A percentile compares a stretch with the other conserved stretches of the same genome.
phyloP scores from a whole-genome alignment of 2,888 invertebrate species.

The Yponomeuta cagnagella region DNA sequence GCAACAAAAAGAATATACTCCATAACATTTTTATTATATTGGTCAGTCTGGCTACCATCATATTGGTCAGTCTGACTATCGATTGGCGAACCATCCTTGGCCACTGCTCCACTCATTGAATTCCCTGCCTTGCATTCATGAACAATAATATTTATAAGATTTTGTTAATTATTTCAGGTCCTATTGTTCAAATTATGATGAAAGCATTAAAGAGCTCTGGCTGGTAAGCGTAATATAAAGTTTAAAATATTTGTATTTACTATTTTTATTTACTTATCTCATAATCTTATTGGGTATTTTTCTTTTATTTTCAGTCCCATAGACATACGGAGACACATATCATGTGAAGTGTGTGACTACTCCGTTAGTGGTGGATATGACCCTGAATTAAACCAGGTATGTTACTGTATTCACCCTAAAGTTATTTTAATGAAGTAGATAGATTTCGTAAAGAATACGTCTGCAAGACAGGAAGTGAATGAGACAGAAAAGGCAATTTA shows the following conservation, averaged over 20 bases:
- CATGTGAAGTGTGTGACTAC: constrained; percentile 92
- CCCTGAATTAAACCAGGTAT: constrained; percentile 84
- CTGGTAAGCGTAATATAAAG: constrained; percentile 72
- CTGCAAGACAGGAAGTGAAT: no score
- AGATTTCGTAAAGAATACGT: no score
- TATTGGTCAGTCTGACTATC: no score
- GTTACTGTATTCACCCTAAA: neutral
- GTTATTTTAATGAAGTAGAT: neutral
- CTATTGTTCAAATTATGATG: constrained; percentile 89
- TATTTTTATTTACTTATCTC: neutral
- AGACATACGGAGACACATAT: constrained; percentile 90
- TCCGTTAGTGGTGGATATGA: constrained; percentile 95
- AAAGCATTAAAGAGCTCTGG: constrained; percentile 87
- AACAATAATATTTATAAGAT: no score
- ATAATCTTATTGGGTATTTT: neutral
- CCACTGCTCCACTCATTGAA: no score
- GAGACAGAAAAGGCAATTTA: no score
- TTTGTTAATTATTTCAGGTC: constrained; percentile 62
- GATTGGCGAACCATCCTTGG: no score
- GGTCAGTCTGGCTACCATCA: no score
- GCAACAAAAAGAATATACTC: no score
- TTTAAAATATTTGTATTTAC: neutral
- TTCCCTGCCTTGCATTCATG: no score
- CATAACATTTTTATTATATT: no score
- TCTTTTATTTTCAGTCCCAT: constrained; percentile 78